Conservation (phyloP, 2,888 invertebrate genomes). For the Cheilosia vulpina region DNA sequence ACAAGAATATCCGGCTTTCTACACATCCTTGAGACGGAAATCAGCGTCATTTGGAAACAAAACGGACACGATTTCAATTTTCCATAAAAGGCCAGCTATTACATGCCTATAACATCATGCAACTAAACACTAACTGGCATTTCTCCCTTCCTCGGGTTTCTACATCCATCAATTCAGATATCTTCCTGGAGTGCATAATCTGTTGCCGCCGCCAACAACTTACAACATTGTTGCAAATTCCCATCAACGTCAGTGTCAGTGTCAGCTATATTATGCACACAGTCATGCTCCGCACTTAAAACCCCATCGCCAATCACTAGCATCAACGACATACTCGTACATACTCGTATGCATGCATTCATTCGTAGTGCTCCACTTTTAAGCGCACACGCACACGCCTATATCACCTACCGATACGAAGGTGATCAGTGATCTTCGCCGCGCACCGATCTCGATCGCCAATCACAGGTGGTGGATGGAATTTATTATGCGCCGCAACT, state of each 20-base stretch:
- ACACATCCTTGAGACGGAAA: neutral
- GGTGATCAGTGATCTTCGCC: slow-evolving; percentile 43
- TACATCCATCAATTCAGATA: neutral
- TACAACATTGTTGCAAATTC: slow-evolving; percentile 35
- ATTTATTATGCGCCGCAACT: slow-evolving; percentile 64
- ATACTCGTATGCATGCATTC: slow-evolving; percentile 15
- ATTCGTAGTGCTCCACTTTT: slow-evolving; percentile 70
- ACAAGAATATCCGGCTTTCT: neutral
- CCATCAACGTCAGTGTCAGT: slow-evolving; percentile 53
- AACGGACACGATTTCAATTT: neutral
- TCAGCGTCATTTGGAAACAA: neutral
- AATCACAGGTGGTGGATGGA: slow-evolving; percentile 69
- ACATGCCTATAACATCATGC: neutral
- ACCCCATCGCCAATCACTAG: slow-evolving; percentile 41
- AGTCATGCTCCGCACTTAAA: slow-evolving; percentile 19
- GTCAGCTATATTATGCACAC: slow-evolving; percentile 22
- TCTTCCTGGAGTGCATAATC: slow-evolving; percentile 10
- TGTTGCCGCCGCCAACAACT: slow-evolving; percentile 18
- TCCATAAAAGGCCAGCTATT: neutral
- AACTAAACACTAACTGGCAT: neutral
- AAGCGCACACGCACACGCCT: slow-evolving; percentile 26
- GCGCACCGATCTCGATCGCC: slow-evolving; percentile 45
- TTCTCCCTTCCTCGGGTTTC: neutral
- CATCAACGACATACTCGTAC: slow-evolving; percentile 29
- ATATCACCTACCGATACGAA: neutral